Percentiles rank a stretch among this genome's conserved stretches.
These are phyloP conservation scores for Beroe forskalii DNA, from an alignment of 37 sponge, comb jelly and placozoan genomes.

Conservation along the genomic window DNA sequence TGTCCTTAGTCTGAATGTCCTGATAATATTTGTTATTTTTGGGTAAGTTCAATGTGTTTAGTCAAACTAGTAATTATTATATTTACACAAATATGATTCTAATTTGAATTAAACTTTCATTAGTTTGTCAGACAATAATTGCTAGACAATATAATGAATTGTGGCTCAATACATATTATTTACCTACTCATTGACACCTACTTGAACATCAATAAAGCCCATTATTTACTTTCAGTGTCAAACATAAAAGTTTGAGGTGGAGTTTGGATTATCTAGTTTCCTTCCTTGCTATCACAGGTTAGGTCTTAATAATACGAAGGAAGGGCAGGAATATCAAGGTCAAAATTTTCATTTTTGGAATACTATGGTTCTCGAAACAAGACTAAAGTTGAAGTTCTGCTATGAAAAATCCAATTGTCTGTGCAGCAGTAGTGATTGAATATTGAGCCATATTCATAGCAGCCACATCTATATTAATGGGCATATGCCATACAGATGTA, in stretches of 20 bases:
- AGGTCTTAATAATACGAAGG: neutral
- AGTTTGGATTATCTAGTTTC: slow-evolving; percentile 40
- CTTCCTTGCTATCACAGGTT: slow-evolving; percentile 37
- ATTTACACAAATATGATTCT: neutral
- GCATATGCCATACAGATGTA: too few species aligned
- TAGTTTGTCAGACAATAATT: too few species aligned
- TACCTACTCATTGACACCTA: neutral
- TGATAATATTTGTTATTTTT: slow-evolving; percentile 32
- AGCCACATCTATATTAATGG: too few species aligned
- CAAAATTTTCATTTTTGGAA: too few species aligned
- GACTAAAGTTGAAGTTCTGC: too few species aligned
- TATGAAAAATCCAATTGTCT: too few species aligned
- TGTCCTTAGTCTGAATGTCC: neutral
- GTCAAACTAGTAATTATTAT: neutral
- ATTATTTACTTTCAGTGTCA: neutral
- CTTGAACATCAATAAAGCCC: neutral
- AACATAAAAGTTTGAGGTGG: slow-evolving; percentile 24
- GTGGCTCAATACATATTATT: neutral
- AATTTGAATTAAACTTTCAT: too few species aligned
- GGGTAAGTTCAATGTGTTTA: neutral
- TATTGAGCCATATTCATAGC: too few species aligned
- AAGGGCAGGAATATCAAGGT: too few species aligned
- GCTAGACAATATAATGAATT: too few species aligned
- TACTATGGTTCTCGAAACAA: too few species aligned
- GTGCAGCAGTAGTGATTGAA: too few species aligned